phyloP scores from a whole-genome alignment of 30 jellyfish, hydroid and myxozoan species.

The Aurelia aurita complex sp. Pacific region DNA sequence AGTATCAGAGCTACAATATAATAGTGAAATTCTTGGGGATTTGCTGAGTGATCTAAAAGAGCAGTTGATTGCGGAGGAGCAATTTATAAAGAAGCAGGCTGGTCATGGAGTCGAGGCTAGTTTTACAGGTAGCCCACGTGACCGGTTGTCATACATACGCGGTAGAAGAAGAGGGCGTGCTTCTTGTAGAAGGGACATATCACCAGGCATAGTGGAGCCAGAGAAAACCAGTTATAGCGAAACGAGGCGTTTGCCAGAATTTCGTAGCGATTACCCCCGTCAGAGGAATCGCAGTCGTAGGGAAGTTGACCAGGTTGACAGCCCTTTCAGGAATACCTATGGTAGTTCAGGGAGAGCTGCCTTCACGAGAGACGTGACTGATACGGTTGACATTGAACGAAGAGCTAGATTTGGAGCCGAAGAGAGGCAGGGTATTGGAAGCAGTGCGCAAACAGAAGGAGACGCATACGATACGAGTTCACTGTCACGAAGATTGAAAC shows the following conservation, averaged over 20 bases:
- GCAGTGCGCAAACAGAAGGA: neutral
- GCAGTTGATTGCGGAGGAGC: slow-evolving; percentile 71
- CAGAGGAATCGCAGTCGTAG: neutral
- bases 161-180: slow-evolving; percentile 12
- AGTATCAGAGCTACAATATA: slow-evolving; percentile 43
- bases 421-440: neutral
- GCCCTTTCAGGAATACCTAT: neutral
- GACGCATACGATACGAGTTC: slow-evolving; percentile 65
- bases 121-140: slow-evolving; percentile 55
- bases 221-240: neutral
- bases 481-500: slow-evolving; percentile 64
- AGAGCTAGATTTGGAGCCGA: neutral
- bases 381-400: neutral
- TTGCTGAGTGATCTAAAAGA: slow-evolving; percentile 48
- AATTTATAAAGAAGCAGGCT: slow-evolving; percentile 22
- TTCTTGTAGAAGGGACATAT: neutral
- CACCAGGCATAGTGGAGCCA: neutral
- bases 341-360: neutral
- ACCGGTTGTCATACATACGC: slow-evolving; percentile 31
- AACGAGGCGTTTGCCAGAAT: neutral
- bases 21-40: slow-evolving; percentile 48
- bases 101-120: neutral
- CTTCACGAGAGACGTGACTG: neutral
- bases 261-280: neutral
- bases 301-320: neutral